Evolutionary conservation across 2,113 vertebrate genomes (phyloP).

Genomic region (Cavia aperea): DNA sequence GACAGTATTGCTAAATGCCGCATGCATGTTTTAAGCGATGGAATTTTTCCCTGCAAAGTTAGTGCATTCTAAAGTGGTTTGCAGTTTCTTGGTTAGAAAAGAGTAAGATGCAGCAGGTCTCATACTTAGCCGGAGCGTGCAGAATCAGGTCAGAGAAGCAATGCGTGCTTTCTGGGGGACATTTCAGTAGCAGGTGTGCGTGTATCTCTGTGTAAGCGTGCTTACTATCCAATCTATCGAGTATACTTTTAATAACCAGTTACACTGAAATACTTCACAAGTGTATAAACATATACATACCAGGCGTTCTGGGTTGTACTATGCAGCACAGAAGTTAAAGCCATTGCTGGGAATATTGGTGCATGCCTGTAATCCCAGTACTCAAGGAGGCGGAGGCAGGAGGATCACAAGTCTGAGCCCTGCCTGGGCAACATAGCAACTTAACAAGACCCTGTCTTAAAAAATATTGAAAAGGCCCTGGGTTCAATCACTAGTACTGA

Average conservation of each 20-base stretch:
- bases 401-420: neutral
- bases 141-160: neutral
- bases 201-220: neutral
- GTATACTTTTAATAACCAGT: neutral
- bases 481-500: neutral
- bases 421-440: neutral
- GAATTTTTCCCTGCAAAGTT: neutral
- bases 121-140: neutral
- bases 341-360: neutral
- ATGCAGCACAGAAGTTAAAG: neutral
- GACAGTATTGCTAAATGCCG: neutral
- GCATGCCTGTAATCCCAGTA: neutral
- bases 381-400: neutral
- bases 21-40: neutral
- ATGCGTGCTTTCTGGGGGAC: neutral
- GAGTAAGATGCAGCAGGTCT: neutral
- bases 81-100: neutral
- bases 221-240: neutral
- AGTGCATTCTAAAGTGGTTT: neutral
- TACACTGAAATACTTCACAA: neutral
- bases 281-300: neutral
- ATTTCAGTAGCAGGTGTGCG: neutral
- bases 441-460: neutral
- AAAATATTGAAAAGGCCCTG: neutral
- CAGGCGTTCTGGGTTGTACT: neutral